Conservation (phyloP, 2,888 invertebrate species). For the Eilema depressum region DNA sequence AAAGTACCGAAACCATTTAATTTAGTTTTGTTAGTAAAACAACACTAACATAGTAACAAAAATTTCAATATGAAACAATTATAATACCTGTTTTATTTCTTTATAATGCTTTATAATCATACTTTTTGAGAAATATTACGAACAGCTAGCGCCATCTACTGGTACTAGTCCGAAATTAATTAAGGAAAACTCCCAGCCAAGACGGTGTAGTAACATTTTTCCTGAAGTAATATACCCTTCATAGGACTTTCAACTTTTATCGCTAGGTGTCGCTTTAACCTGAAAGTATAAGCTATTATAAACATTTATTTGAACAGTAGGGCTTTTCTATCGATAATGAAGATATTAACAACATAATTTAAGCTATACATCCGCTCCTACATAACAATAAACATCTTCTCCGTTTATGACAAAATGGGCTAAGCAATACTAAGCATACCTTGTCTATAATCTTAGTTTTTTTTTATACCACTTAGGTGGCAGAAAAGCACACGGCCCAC, state of each 20-base stretch:
- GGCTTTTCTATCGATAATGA: neutral
- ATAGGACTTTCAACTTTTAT: neutral
- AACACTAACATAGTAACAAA: no score
- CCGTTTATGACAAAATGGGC: neutral
- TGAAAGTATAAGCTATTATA: neutral
- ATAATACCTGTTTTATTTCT: no score
- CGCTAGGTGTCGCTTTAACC: conserved; percentile 40
- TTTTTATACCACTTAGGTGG: no score
- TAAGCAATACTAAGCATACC: no score
- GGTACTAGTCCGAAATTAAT: neutral
- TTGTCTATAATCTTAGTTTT: no score
- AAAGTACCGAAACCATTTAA: neutral
- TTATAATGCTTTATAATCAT: no score
- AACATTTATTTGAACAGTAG: neutral
- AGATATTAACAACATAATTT: neutral
- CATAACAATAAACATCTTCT: no score
- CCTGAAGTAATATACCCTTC: conserved; percentile 1
- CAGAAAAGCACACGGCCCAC: no score
- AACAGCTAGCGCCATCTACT: conserved; percentile 41
- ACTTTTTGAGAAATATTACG: neutral
- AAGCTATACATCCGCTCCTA: neutral
- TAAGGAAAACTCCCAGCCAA: conserved; percentile 14
- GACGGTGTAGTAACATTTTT: conserved; percentile 6
- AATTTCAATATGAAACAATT: no score
- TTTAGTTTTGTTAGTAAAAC: no score